Evolutionary conservation across 37 sponge, comb jelly and placozoan genomes (phyloP).

Genomic region (Mnemiopsis leidyi): DNA sequence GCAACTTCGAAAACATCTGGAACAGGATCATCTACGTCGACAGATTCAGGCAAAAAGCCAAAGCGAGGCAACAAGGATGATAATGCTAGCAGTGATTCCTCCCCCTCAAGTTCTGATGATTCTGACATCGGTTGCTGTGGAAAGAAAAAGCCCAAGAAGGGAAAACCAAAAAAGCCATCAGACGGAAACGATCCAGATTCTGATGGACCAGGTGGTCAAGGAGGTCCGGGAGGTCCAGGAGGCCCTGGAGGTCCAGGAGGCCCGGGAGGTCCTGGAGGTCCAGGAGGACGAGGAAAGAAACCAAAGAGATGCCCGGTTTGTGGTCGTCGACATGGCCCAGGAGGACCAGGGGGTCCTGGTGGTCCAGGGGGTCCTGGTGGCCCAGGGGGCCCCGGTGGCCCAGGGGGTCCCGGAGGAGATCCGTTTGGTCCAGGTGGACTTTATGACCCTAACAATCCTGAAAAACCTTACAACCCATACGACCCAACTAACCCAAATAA

Average conservation of each 20-base stretch:
- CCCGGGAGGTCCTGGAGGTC: not conserved
- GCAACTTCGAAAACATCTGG: not conserved
- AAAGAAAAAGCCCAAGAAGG: slow-evolving; percentile 29
- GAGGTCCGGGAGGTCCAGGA: not conserved
- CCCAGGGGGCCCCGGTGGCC: not conserved
- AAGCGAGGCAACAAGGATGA: not conserved
- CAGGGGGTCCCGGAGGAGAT: not conserved
- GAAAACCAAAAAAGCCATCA: not conserved
- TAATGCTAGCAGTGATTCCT: not conserved
- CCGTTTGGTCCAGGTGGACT: slow-evolving; percentile 6
- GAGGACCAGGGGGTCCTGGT: slow-evolving; percentile 1
- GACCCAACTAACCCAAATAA: not conserved
- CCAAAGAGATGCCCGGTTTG: not conserved
- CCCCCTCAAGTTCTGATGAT: not conserved
- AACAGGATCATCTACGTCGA: not conserved
- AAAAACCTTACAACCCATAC: not conserved
- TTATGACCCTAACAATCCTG: not conserved
- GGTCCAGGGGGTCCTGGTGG: slow-evolving; percentile 3
- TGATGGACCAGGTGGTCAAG: not conserved
- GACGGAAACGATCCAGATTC: not conserved
- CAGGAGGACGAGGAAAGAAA: not conserved
- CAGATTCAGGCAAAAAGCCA: not conserved
- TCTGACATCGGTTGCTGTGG: slow-evolving; percentile 6
- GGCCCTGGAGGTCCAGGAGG: not conserved
- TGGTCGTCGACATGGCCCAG: not conserved